Conservation (phyloP, 2,113 vertebrate species). For the Amazona guildingii region DNA sequence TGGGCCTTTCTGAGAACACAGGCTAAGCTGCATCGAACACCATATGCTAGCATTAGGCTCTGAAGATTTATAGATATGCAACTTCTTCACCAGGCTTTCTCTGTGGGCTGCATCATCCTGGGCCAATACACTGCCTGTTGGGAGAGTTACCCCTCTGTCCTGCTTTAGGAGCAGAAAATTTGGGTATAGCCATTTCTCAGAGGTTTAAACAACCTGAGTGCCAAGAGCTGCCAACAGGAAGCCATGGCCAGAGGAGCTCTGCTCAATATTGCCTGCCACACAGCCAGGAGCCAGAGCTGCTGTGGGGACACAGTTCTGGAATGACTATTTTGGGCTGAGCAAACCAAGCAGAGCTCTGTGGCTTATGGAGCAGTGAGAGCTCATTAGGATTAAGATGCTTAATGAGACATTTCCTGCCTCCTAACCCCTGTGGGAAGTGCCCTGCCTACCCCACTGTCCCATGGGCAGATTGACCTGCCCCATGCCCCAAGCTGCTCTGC, state of each 20-base stretch:
- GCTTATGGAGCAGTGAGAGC: neutral
- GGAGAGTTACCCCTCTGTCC: neutral
- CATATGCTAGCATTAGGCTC: neutral
- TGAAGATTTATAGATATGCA: neutral
- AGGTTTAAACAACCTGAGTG: neutral
- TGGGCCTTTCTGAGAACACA: neutral
- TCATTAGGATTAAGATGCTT: neutral
- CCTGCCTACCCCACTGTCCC: neutral
- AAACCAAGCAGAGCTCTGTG: neutral
- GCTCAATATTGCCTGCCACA: accelerated
- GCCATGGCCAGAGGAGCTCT: neutral
- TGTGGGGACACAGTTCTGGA: accelerated
- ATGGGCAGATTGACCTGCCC: accelerated
- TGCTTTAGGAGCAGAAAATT: neutral
- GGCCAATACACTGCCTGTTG: accelerated
- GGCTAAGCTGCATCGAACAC: neutral
- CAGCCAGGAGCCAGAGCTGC: neutral
- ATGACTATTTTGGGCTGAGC: neutral
- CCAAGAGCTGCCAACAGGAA: neutral
- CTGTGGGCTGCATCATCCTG: neutral
- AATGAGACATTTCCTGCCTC: neutral
- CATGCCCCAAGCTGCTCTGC: accelerated
- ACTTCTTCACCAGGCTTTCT: neutral
- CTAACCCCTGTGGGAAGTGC: accelerated
- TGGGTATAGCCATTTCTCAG: accelerated